These are phyloP conservation scores for Falco naumanni DNA, from an alignment of 2,797 vertebrate genomes.

Conservation along the genomic window DNA sequence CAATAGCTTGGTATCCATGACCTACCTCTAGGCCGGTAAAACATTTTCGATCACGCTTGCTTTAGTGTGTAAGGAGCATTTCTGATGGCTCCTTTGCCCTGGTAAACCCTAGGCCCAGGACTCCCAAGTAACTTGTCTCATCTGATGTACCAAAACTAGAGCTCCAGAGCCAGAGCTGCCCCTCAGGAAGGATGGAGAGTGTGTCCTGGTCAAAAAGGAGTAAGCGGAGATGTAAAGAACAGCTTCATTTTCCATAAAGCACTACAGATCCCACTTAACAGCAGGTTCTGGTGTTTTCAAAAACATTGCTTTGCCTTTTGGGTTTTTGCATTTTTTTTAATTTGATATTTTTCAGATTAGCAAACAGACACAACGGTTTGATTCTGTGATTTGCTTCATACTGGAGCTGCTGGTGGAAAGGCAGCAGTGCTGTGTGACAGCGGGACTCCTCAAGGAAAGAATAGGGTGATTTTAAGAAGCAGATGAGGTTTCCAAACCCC, in stretches of 20 bases:
- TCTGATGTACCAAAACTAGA: background rate
- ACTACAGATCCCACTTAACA: background rate
- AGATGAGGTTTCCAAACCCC: background rate
- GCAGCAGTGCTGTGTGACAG: background rate
- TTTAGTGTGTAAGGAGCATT: background rate
- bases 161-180: background rate
- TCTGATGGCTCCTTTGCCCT: background rate
- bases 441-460: background rate
- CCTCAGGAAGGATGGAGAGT: background rate
- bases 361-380: background rate
- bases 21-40: background rate
- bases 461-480: background rate
- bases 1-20: background rate
- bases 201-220: background rate
- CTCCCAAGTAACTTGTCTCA: background rate
- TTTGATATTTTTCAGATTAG: background rate
- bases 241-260: background rate
- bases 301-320: background rate
- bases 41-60: background rate
- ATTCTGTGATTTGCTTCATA: background rate
- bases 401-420: background rate
- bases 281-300: background rate
- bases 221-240: background rate
- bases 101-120: background rate
- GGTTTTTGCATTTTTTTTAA: background rate